A percentile compares a stretch with the other conserved stretches of the same genome.
phyloP scores from a whole-genome alignment of 2,797 vertebrate genomes.

The Manis javanica region DNA sequence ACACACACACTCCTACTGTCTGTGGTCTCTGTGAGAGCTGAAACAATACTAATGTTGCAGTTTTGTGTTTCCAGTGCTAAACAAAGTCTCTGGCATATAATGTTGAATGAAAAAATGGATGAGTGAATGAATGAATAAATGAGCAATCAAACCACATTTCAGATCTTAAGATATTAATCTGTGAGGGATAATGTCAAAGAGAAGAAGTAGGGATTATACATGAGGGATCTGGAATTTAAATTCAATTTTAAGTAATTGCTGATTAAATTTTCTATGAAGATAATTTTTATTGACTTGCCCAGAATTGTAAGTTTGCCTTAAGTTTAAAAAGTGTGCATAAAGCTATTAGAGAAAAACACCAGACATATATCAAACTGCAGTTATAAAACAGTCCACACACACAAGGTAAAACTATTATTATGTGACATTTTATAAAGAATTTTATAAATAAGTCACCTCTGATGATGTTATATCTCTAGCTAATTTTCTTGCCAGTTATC shows the following conservation, averaged over 20 bases:
- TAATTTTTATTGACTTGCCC: conserved; percentile 60
- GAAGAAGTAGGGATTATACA: not conserved
- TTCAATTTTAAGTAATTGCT: conserved; percentile 54
- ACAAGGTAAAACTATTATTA: conserved; percentile 53
- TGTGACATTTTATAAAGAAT: conserved; percentile 77
- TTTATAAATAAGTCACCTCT: conserved; percentile 74
- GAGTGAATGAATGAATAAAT: not conserved
- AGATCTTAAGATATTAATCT: not conserved
- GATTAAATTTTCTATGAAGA: conserved; percentile 39
- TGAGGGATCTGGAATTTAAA: conserved; percentile 22
- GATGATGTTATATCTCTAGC: conserved; percentile 49
- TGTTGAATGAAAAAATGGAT: not conserved
- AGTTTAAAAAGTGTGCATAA: conserved; percentile 11
- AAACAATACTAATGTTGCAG: not conserved
- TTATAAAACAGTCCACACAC: conserved; percentile 57
- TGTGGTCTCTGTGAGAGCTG: not conserved
- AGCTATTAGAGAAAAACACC: not conserved
- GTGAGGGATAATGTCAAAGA: not conserved
- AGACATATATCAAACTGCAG: conserved; percentile 26
- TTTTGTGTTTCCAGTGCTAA: not conserved
- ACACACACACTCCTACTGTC: not conserved
- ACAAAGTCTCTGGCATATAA: not conserved
- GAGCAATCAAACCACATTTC: not conserved
- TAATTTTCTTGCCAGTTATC: conserved; percentile 79
- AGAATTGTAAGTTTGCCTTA: conserved; percentile 44